Evolutionary conservation across 1,140 invertebrate genomes (phyloP).

Genomic region (Cotesia glomerata): DNA sequence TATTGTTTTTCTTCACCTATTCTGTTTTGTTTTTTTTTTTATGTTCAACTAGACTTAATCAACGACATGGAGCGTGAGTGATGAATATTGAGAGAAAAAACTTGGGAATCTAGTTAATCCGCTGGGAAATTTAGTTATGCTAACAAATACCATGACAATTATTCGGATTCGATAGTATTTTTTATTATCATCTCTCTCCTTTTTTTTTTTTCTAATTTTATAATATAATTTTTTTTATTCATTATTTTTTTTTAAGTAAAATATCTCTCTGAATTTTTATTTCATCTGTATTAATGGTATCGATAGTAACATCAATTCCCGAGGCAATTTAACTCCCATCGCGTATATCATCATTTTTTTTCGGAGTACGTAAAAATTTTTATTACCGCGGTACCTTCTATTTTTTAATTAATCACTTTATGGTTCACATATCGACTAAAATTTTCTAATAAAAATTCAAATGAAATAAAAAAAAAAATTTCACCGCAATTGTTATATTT

Average conservation of each 20-base stretch:
- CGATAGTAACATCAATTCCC: no score
- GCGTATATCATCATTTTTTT: neutral
- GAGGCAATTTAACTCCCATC: neutral
- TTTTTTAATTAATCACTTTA: no score
- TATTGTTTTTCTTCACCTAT: no score
- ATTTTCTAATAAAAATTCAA: no score
- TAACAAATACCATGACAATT: neutral
- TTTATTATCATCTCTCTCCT: neutral
- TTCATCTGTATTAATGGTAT: neutral
- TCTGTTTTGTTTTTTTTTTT: neutral
- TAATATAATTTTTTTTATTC: neutral
- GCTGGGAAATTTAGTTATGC: neutral
- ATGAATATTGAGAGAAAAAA: neutral
- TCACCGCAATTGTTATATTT: no score
- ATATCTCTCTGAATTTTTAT: neutral
- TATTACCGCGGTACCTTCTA: no score
- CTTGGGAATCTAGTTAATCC: neutral
- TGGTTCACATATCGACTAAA: no score
- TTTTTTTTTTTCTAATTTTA: neutral
- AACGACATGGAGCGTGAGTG: conserved; percentile 12
- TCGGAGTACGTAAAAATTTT: neutral
- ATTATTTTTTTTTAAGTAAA: neutral
- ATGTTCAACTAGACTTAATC: neutral
- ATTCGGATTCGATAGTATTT: neutral
- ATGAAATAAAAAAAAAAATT: no score